Evolutionary conservation across 1,140 invertebrate genomes (phyloP), one percentile per base, ranked within the genome.

Genomic region (Cydia amplana): DNA sequence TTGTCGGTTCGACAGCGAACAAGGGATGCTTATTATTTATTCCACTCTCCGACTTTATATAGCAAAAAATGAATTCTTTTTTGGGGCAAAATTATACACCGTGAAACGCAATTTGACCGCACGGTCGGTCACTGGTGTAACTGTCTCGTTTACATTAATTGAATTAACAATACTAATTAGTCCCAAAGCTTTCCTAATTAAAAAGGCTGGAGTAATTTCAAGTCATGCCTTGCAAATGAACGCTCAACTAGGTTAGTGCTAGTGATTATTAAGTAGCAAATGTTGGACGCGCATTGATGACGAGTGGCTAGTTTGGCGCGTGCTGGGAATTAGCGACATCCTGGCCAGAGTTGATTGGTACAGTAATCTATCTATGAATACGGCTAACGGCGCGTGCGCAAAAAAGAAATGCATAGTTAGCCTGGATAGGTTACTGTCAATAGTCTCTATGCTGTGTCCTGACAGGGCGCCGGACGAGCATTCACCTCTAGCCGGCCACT

Each of bases 311-410:
- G 70, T 70, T 40, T 20, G 84, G 79, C 86, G 86, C 86, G 86
- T 89, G 87, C 82, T 83, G 82, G 83, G 87, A 89, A 91, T 90
- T 89, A 88, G 86, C 82, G 82, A 83, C 85, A 86, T 91, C 89
- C 88, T 90, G 20, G 10, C 18, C 20, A 60, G n/a, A 51, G 49
- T 51, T 18, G 16, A 51, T 18, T 7, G 49, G 49, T 6, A 51
- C 16, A 51, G 49, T 51, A 51, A 3, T 51, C 49, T 51, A 51
- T 7, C 49, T n/a, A 2, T 18, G 6, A 51, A 51, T 18, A 7
- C 0, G 7, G n/a, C 16, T 18, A n/a, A 51, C 18, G 18, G n/a
- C 16, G n/a, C 49, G 49, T 14, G n/a, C n/a, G 16, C n/a, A 18
- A 18, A 51, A 16, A 18, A 46, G 40, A 46, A 14, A 14, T 46